Evolutionary conservation across 1,140 invertebrate species (phyloP), one percentile per base, ranked within the genome.

Genomic region (Rhyacophila brunnea): DNA sequence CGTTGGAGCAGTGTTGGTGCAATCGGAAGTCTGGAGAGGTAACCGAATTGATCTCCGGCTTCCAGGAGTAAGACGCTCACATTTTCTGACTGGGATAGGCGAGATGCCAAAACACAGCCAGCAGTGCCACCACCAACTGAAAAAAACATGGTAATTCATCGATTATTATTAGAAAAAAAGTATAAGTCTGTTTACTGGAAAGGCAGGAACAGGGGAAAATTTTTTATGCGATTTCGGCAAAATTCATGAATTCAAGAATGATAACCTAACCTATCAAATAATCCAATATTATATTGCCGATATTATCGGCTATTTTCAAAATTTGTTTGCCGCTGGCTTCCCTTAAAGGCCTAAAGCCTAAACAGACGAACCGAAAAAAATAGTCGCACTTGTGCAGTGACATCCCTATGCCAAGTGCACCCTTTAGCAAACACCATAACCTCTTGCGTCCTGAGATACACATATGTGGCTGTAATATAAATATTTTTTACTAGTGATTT

Each of bases 61-160:
- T 91, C 89, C 18, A 90, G 71, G 0, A 91, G 71, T 23, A 91
- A 68, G 1, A 90, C 84, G 19, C 78, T 83, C 0, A 74, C 68
- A 47, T 82, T 80, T 10, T 76, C 72, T 47, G 83, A 74, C 66
- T 86, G 84, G 2, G 84, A 82, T 15, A 89, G 74, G 10, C 84
- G 73, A 3, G 86, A 83, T 1, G 91, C 90, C 11, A 93, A 66
- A 0, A 92, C 89, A 58, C 87, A 88, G 4, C 91, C 91, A 1
- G 89, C 82, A 1, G 90, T 90, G 1, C 91, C 91, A 15, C 86
- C 90, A 10, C 91, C 91, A 55, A 93, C 89, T 87, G 28, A 13
- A 54, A 54, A 42, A 23, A 47, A 3, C 36, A 15, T 35, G 6
- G 34, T 7, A 35, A 7, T 35, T n/a, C 34, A 35, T 35, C 9